Percentiles rank a stretch among this genome's conserved stretches.
Conservation (phyloP, 2,797 vertebrate species). For the Silurus aristotelis region DNA sequence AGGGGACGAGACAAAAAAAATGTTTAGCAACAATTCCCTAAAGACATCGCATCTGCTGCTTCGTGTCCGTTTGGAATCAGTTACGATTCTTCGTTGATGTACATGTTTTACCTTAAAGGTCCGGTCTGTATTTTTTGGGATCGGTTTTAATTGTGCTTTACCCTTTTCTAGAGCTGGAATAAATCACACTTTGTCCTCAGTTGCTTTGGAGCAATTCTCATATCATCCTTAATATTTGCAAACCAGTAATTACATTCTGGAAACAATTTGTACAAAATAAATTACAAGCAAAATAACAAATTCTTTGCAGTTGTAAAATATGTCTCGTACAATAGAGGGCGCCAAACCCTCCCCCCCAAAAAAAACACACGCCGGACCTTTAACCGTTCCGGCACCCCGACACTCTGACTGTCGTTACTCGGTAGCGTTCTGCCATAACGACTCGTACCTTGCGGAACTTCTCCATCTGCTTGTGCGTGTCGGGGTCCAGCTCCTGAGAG, state of each 20-base stretch:
- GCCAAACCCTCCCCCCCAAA: too few species aligned
- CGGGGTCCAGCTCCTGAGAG: slow-evolving; percentile 95
- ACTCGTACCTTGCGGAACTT: slow-evolving; percentile 91
- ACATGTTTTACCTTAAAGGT: not conserved
- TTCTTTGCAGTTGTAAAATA: not conserved
- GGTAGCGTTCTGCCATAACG: not conserved
- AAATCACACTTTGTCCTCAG: not conserved
- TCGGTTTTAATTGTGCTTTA: not conserved
- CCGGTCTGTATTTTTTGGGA: not conserved
- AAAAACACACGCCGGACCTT: not conserved
- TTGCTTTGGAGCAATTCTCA: too few species aligned
- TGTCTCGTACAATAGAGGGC: not conserved
- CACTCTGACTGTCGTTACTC: not conserved
- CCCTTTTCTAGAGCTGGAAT: not conserved
- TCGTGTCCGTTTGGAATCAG: not conserved
- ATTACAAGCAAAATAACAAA: too few species aligned
- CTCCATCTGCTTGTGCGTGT: slow-evolving; percentile 97
- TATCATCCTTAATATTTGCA: too few species aligned
- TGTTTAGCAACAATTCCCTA: too few species aligned
- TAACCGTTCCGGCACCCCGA: not conserved
- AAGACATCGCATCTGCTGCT: not conserved
- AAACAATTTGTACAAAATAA: too few species aligned
- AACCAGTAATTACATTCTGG: too few species aligned
- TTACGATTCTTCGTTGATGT: not conserved
- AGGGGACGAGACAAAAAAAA: too few species aligned